Evolutionary conservation across 2,113 vertebrate species (phyloP).

Genomic region (Thalassarche chlororhynchos): DNA sequence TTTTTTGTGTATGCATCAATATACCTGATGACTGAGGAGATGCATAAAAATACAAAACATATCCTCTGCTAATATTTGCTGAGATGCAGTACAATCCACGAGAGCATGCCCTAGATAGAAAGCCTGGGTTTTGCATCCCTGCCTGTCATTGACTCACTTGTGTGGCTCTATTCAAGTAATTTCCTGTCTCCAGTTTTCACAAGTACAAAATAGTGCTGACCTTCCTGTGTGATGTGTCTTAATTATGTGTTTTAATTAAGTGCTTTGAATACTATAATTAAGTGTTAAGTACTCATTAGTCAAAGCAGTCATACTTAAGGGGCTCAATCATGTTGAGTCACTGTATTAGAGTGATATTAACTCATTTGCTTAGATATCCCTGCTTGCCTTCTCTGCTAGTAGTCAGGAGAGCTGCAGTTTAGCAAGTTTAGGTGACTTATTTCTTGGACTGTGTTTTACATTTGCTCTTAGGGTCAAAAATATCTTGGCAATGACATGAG

Average conservation of each 20-base stretch:
- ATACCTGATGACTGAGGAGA: not conserved
- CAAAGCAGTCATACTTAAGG: not conserved
- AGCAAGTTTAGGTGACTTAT: not conserved
- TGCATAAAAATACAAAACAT: not conserved
- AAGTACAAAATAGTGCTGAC: not conserved
- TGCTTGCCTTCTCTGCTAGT: not conserved
- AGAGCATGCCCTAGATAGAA: not conserved
- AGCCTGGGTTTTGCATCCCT: not conserved
- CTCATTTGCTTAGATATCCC: not conserved
- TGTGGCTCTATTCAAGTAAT: not conserved
- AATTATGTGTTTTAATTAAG: conserved; percentile 1
- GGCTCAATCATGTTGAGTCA: not conserved
- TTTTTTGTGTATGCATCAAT: not conserved
- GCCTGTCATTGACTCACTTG: not conserved
- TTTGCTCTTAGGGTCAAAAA: not conserved
- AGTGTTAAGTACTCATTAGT: not conserved
- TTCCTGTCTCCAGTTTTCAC: not conserved
- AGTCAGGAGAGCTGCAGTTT: not conserved
- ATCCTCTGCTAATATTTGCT: not conserved
- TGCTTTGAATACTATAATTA: conserved; percentile 13
- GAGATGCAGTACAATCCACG: not conserved
- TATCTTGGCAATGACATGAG: not conserved
- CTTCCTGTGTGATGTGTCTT: not conserved
- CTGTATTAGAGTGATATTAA: not conserved
- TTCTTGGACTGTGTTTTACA: not conserved